Conservation (phyloP, 2,113 vertebrate species). For the Dipodomys merriami region DNA sequence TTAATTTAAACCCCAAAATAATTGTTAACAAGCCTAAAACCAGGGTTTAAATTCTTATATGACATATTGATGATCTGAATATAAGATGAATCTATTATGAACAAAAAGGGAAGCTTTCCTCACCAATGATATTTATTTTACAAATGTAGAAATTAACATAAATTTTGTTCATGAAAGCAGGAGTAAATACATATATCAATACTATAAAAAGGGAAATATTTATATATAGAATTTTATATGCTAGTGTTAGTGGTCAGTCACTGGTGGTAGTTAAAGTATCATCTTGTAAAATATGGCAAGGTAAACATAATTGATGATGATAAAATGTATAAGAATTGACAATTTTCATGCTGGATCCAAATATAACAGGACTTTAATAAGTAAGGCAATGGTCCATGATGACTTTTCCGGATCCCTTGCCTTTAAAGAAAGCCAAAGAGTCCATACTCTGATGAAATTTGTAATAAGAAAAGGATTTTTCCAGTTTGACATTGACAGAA, state of each 20-base stretch:
- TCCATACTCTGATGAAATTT: not conserved
- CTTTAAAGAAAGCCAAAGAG: not conserved
- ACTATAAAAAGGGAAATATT: not conserved
- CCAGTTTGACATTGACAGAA: not conserved
- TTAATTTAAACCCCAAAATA: not conserved
- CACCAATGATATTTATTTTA: not conserved
- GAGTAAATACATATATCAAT: not conserved
- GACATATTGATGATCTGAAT: not conserved
- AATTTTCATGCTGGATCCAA: not conserved
- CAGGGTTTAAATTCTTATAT: not conserved
- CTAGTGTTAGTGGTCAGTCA: not conserved
- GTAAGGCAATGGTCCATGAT: not conserved
- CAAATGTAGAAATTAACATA: not conserved
- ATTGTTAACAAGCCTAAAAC: not conserved
- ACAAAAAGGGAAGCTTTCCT: not conserved
- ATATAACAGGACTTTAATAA: not conserved
- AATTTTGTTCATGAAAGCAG: not conserved
- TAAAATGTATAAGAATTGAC: not conserved
- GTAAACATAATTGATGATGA: slow-evolving; percentile 47
- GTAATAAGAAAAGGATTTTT: not conserved
- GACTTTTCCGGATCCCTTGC: not conserved
- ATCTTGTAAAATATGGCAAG: not conserved
- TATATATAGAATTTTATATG: not conserved
- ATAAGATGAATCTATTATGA: not conserved
- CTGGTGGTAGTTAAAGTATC: not conserved